Evolutionary conservation across 2,888 invertebrate genomes (phyloP).

Genomic region (Eueremaeus valkanovi): DNA sequence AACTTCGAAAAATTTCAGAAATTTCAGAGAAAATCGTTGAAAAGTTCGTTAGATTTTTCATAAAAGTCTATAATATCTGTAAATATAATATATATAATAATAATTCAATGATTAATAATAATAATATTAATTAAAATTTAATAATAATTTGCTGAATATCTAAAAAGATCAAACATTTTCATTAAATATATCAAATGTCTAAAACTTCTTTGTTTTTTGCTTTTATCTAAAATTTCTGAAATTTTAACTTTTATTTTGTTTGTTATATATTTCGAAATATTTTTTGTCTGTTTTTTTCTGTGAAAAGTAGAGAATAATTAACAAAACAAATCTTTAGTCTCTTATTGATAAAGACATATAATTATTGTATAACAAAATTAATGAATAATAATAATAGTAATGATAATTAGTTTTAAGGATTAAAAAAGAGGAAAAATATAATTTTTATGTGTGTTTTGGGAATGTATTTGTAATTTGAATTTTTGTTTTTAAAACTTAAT

Average conservation of each 20-base stretch:
- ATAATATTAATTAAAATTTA: background rate
- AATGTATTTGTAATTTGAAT: conserved; percentile 5
- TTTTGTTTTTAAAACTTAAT: background rate
- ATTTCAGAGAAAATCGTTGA: background rate
- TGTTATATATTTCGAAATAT: background rate
- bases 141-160: background rate
- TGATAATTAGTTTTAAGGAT: background rate
- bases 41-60: background rate
- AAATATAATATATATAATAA: background rate
- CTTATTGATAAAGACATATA: background rate
- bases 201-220: background rate
- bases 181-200: background rate
- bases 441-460: background rate
- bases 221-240: conserved; percentile 16
- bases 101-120: conserved; percentile 8
- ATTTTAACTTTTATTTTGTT: background rate
- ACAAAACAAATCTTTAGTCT: conserved; percentile 1
- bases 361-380: background rate
- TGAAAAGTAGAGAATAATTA: conserved; percentile 10
- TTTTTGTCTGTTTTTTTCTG: background rate
- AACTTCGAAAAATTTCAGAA: conserved; percentile 16
- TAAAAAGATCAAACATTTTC: background rate
- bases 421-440: background rate
- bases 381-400: background rate
- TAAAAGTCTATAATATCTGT: background rate